phyloP scores from a whole-genome alignment of 2,113 vertebrate species.

The Ammodramus savannarum region DNA sequence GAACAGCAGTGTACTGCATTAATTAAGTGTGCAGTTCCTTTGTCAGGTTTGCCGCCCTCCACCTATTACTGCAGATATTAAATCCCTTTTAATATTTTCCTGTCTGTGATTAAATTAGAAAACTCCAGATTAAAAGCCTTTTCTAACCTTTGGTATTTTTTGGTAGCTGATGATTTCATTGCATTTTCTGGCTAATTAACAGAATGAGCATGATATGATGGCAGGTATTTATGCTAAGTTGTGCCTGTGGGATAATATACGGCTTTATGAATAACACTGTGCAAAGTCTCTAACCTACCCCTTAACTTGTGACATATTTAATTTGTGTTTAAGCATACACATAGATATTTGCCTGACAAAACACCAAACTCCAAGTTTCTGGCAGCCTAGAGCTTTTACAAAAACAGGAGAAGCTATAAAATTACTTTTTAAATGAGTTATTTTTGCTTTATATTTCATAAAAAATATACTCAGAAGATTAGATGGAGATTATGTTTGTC shows the following conservation, averaged over 20 bases:
- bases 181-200: not conserved
- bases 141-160: not conserved
- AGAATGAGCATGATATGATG: not conserved
- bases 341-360: not conserved
- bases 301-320: not conserved
- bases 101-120: not conserved
- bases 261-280: rapidly evolving
- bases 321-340: not conserved
- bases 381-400: not conserved
- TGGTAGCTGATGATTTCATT: not conserved
- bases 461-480: not conserved
- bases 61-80: rapidly evolving
- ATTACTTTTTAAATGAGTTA: rapidly evolving
- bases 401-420: not conserved
- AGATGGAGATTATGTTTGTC: not conserved
- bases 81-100: not conserved
- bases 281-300: not conserved
- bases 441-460: not conserved
- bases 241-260: not conserved
- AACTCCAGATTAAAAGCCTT: not conserved
- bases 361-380: not conserved
- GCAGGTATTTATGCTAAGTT: not conserved
- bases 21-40: not conserved
- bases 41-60: rapidly evolving
- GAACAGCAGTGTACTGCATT: not conserved